Percentiles rank a stretch among this genome's conserved stretches.
Evolutionary conservation across 2,797 vertebrate species (phyloP).

Genomic region (Gymnodraco acuticeps): DNA sequence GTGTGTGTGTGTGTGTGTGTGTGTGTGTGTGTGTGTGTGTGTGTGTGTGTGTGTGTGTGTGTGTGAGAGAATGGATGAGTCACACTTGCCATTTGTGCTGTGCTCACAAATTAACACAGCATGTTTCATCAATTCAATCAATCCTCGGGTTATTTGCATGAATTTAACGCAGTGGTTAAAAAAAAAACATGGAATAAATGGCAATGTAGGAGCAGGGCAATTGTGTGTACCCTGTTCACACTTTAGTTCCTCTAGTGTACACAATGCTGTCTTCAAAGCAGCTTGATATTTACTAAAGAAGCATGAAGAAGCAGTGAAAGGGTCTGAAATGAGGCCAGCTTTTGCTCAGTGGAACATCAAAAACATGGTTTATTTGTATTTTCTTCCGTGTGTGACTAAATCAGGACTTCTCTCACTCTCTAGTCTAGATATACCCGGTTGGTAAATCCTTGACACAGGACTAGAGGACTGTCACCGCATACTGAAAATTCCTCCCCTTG

Average conservation of each 20-base stretch:
- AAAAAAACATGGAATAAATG: conserved; percentile 1
- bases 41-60: conserved; percentile 11
- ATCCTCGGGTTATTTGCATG: conserved; percentile 20
- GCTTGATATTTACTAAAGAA: conserved; percentile 25
- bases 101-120: conserved; percentile 18
- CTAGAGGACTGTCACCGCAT: conserved; percentile 48
- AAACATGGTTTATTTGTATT: conserved; percentile 36
- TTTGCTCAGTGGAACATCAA: conserved; percentile 26
- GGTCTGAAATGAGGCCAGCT: conserved; percentile 32
- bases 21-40: background rate
- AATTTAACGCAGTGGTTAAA: background rate
- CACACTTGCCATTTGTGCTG: conserved; percentile 36
- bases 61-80: conserved; percentile 40
- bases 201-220: background rate
- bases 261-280: conserved; percentile 9
- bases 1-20: no score
- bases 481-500: conserved; percentile 48
- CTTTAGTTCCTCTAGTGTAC: background rate
- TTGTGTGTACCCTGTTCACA: background rate
- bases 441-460: conserved; percentile 79
- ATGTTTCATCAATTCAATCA: conserved; percentile 3
- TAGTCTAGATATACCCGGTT: conserved; percentile 35
- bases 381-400: conserved; percentile 25
- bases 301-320: conserved; percentile 10
- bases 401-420: conserved; percentile 41